Evolutionary conservation across 2,797 vertebrate genomes (phyloP).

Genomic region (Malurus leucopterus): DNA sequence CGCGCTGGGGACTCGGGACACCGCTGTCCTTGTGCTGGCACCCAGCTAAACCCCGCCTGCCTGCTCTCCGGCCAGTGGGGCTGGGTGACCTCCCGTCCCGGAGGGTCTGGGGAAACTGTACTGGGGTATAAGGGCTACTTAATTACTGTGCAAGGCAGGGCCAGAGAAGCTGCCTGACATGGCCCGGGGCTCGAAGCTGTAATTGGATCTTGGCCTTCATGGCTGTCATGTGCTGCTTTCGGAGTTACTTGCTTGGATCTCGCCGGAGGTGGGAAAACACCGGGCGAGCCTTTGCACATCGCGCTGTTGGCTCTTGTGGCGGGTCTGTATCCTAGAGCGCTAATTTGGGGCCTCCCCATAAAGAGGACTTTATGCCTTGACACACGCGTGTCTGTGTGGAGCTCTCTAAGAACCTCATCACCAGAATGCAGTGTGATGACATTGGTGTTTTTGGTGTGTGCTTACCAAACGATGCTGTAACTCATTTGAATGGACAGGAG

Average conservation of each 20-base stretch:
- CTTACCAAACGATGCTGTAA: background rate
- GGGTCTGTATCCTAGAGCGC: background rate
- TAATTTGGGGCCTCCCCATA: background rate
- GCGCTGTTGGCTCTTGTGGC: rapidly evolving
- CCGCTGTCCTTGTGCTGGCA: background rate
- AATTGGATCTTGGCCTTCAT: background rate
- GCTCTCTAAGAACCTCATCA: background rate
- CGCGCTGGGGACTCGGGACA: background rate
- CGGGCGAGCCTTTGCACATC: rapidly evolving
- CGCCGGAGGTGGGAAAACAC: background rate
- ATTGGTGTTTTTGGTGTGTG: background rate
- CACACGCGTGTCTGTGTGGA: rapidly evolving
- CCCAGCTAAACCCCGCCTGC: rapidly evolving
- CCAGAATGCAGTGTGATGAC: background rate
- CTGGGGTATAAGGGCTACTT: background rate
- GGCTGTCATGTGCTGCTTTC: background rate
- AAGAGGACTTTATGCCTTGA: background rate
- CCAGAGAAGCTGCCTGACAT: background rate
- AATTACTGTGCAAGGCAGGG: background rate
- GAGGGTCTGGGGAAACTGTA: background rate
- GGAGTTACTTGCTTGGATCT: background rate
- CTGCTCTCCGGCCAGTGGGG: background rate
- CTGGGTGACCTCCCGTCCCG: rapidly evolving
- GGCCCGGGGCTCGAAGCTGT: background rate
- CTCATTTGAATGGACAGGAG: background rate